Evolutionary conservation across 92 coral and sea anemone genomes (phyloP), one percentile per base, ranked within the genome.

Genomic region (Siderastrea siderea): DNA sequence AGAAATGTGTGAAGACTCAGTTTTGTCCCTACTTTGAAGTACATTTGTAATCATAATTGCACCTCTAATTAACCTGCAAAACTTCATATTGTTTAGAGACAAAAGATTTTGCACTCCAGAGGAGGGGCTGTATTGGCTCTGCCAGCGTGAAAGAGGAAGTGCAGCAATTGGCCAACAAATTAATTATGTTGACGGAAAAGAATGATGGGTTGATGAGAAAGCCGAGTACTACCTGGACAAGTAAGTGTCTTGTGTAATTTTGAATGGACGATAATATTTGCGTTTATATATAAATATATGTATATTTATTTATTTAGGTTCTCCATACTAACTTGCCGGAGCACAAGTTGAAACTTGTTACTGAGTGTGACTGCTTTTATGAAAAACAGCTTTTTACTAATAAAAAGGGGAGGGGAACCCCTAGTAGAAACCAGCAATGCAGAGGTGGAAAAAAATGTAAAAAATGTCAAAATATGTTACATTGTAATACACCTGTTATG

Each of bases 101-200:
- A 8, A 79, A 69, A 79, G 84, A 79, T 43, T 79, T 79, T 45
- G 52, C 54, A 67, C 52, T 52, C 19, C 84, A 79, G 73, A 79
- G 74, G 12, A 46, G 46, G 12, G 53, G 68, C 38, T 79, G 84
- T 46, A 46, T 62, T 79, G 84, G 84, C 3, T 61, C 74, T 61
- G 50, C 49, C 26, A 79, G 54, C 55, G n/a, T 79, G 55, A 63
- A 79, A 47, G 72, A 79, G 17, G 54, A 46, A 63, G 47, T 60
- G 16, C 70, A 74, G 52, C 69, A 43, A 69, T n/a, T 66, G n/a
- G 53, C 52, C 3, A 79, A 79, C 84, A 79, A 79, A 62, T 0
- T 59, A 15, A 38, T 79, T n/a, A 62, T 11, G 52, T 26, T 64
- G 71, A 79, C 62, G 44, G 16, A 16, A 4, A 79, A 59, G 57